Evolutionary conservation across 2,113 vertebrate species (phyloP).

Genomic region (Lepidothrix coronata): DNA sequence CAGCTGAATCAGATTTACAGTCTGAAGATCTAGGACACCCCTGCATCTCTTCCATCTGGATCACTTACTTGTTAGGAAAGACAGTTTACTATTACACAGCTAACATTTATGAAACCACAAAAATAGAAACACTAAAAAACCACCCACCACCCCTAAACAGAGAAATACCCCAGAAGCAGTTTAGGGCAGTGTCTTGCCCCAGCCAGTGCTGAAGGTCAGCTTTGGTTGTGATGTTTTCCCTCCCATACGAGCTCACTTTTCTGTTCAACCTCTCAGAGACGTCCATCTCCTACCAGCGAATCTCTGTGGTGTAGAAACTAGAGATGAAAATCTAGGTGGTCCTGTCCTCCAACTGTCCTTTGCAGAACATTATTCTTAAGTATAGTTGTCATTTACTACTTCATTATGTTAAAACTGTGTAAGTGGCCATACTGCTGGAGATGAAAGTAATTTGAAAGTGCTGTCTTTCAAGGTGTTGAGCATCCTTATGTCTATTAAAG

Average conservation of each 20-base stretch:
- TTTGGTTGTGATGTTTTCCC: neutral
- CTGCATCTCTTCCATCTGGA: neutral
- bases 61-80: neutral
- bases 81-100: neutral
- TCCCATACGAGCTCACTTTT: neutral
- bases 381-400: neutral
- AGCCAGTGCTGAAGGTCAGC: neutral
- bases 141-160: neutral
- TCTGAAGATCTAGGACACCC: neutral
- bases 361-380: neutral
- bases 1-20: neutral
- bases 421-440: neutral
- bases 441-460: neutral
- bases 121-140: neutral
- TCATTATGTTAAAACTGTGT: neutral
- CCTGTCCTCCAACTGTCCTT: neutral
- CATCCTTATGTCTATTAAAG: neutral
- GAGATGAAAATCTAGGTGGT: neutral
- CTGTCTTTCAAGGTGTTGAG: conserved; percentile 1
- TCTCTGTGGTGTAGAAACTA: neutral
- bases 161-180: neutral
- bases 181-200: neutral
- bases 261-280: neutral
- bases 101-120: neutral
- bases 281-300: neutral